phyloP scores from a whole-genome alignment of 1,140 invertebrate genomes.

The Diabrotica undecimpunctata region DNA sequence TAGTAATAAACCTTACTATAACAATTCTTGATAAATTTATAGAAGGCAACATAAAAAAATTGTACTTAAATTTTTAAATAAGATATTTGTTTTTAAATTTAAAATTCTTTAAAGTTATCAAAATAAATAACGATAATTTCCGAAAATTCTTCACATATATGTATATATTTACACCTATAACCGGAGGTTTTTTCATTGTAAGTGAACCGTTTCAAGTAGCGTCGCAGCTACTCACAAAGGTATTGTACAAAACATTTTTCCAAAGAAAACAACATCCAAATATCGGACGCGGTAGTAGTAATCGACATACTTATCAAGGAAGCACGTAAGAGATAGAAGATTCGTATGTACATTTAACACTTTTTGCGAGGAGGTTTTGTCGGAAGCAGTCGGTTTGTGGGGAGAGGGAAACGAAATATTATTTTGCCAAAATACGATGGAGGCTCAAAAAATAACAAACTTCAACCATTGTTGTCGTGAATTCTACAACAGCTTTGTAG shows the following conservation, averaged over 20 bases:
- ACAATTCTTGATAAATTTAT: too few relatives aligned
- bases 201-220: constrained; percentile 26
- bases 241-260: constrained; percentile 27
- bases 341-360: constrained; percentile 18
- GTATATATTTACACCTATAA: background rate
- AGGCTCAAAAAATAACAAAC: too few relatives aligned
- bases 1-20: too few relatives aligned
- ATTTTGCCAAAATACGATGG: too few relatives aligned
- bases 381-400: background rate
- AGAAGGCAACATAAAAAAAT: too few relatives aligned
- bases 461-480: too few relatives aligned
- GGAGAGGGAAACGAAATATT: background rate
- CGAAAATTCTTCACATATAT: too few relatives aligned
- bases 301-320: constrained; percentile 30
- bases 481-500: too few relatives aligned
- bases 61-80: too few relatives aligned
- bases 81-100: too few relatives aligned
- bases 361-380: background rate
- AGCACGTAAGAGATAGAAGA: constrained; percentile 33
- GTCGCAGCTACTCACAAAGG: constrained; percentile 25
- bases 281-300: constrained; percentile 1
- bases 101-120: too few relatives aligned
- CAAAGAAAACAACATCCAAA: constrained; percentile 16
- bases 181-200: constrained; percentile 27
- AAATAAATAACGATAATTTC: too few relatives aligned